Evolutionary conservation across 2,888 invertebrate genomes (phyloP), one percentile per base, ranked within the genome.

Genomic region (Euzetes globulus): DNA sequence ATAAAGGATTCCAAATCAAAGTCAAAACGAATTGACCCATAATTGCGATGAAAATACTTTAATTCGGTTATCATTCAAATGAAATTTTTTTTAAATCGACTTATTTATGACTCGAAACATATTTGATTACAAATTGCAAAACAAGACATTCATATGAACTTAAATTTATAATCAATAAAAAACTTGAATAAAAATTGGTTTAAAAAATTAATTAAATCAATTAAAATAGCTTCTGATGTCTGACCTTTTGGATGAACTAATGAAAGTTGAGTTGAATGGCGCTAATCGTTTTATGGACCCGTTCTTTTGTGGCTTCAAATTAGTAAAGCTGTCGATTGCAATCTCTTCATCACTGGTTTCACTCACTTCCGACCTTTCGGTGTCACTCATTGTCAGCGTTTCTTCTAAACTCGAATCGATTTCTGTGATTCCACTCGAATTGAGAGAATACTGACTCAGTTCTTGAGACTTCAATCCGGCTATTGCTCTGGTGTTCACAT

Each of bases 311-410:
- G 29, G n/a, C 17, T 60, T 60, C 3, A 33, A 17, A 17, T 29
- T 29, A 15, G 60, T 60, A 22, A 22, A 60, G 3, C 68, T 41
- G 17, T 37, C 11, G 19, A 1, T 13, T 19, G 29, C 11, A 19
- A 41, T 41, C 22, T 68, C 68, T 68, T 68, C 68, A 68, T 68
- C 68, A n/a, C 68, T 68, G 22, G 68, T 68, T 68, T 68, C 68
- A 19, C 68, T 68, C 4, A 68, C 22, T 68, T 68, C 68, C 1
- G 68, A 68, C 41, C 41, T 68, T 22, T 68, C 68, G 68, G 41
- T 41, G 68, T 68, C 68, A 68, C 68, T 68, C 41, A 68, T n/a
- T 22, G 41, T 37, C 2, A 45, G n/a, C 0, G 22, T 22, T 33
- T 68, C 41, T n/a, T 22, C 68, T 1, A 68, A 68, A 41, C 1